phyloP scores from a whole-genome alignment of 2,113 vertebrate genomes.

The Arenaria interpres region DNA sequence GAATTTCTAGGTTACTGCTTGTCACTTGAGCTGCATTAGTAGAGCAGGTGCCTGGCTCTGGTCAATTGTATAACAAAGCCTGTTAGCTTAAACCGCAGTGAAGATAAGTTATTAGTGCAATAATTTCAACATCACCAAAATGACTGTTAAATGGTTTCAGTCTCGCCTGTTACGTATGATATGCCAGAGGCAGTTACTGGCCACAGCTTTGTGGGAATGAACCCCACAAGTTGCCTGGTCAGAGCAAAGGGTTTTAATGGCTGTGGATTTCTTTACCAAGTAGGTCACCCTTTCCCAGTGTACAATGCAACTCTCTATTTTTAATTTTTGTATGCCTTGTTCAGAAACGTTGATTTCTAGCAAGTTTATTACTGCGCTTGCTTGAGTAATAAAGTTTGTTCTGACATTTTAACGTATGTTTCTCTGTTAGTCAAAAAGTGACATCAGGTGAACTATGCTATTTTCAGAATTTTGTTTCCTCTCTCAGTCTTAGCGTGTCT shows the following conservation, averaged over 20 bases:
- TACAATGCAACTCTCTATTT: neutral
- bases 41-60: neutral
- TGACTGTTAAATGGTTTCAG: neutral
- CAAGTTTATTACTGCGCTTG: neutral
- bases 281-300: neutral
- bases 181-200: neutral
- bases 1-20: neutral
- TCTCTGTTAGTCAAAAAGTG: neutral
- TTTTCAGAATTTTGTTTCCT: neutral
- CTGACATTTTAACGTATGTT: neutral
- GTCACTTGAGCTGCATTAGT: neutral
- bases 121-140: neutral
- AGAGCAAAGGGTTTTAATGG: neutral
- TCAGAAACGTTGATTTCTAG: neutral
- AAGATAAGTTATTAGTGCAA: neutral
- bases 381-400: neutral
- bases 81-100: neutral
- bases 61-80: neutral
- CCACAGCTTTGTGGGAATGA: neutral
- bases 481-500: neutral
- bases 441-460: neutral
- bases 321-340: neutral
- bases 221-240: neutral
- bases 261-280: neutral
- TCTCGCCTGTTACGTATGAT: neutral